A percentile compares a stretch with the other conserved stretches of the same genome.
Evolutionary conservation across 2,888 invertebrate genomes (phyloP).

Genomic region (Diachrysia chrysitis): DNA sequence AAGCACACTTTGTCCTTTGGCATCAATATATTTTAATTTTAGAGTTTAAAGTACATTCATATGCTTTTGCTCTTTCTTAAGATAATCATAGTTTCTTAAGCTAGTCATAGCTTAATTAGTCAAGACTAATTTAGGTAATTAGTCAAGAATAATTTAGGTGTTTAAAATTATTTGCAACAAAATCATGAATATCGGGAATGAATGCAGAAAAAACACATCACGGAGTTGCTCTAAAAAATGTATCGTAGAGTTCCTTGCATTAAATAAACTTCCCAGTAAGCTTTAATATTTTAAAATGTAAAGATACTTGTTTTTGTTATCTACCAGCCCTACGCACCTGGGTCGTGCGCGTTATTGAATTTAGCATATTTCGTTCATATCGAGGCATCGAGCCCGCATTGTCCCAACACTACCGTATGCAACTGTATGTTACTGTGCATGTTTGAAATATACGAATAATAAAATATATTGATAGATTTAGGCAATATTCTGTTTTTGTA

Average conservation of each 20-base stretch:
- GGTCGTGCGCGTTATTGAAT: slow-evolving; percentile 80
- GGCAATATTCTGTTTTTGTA: neutral
- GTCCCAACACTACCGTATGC: slow-evolving; percentile 67
- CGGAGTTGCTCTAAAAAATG: no score
- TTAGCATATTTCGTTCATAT: slow-evolving; percentile 81
- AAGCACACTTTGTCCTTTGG: no score
- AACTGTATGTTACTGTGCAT: slow-evolving; percentile 31
- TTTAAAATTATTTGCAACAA: no score
- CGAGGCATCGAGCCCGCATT: slow-evolving; percentile 73
- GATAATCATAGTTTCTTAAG: no score
- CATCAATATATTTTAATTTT: no score
- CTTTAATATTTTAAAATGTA: neutral
- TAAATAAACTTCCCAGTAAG: neutral
- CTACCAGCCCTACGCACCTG: slow-evolving; percentile 64
- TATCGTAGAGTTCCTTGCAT: neutral
- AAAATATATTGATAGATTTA: slow-evolving; percentile 1
- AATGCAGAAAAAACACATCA: no score
- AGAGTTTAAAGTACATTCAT: no score
- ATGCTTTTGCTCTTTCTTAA: no score
- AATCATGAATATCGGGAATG: no score
- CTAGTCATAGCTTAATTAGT: no score
- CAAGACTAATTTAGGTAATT: no score
- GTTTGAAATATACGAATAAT: slow-evolving; percentile 11
- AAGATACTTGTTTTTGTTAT: neutral
- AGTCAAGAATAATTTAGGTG: no score